phyloP scores from a whole-genome alignment of 2,113 vertebrate species.

The Andinoacara biseriatus region DNA sequence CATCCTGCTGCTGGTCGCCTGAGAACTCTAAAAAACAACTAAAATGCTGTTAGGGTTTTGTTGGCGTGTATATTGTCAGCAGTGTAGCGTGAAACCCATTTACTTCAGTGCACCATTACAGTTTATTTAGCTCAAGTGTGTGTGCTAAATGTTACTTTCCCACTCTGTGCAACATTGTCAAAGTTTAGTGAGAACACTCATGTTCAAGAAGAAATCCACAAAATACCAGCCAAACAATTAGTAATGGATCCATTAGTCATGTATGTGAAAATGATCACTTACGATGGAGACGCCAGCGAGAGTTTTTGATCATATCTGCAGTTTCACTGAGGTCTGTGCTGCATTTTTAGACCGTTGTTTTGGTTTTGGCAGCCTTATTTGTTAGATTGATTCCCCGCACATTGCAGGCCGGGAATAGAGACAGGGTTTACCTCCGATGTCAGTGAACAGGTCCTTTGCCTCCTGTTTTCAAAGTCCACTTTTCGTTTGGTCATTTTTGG shows the following conservation, averaged over 20 bases:
- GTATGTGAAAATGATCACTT: not conserved
- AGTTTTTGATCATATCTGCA: not conserved
- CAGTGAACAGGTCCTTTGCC: too few species aligned
- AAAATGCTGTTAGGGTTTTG: slow-evolving; percentile 11
- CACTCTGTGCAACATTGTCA: not conserved
- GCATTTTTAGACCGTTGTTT: not conserved
- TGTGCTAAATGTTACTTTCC: not conserved
- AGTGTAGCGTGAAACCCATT: slow-evolving; percentile 46
- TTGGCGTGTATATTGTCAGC: slow-evolving; percentile 20
- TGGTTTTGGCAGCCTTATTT: not conserved
- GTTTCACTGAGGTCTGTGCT: not conserved
- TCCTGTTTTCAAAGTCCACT: too few species aligned
- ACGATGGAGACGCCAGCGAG: not conserved
- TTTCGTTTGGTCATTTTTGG: too few species aligned
- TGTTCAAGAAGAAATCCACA: not conserved
- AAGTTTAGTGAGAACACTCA: not conserved
- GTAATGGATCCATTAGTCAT: not conserved
- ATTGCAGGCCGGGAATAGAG: too few species aligned
- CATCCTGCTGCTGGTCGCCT: slow-evolving; percentile 19
- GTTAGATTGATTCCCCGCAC: not conserved
- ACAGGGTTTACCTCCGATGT: too few species aligned
- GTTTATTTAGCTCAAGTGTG: slow-evolving; percentile 14
- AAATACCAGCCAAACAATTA: not conserved
- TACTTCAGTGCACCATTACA: not conserved
- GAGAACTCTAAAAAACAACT: slow-evolving; percentile 38